Base-by-base conservation (phyloP, 2,888 invertebrate genomes). In the Coremacera marginata region DNA sequence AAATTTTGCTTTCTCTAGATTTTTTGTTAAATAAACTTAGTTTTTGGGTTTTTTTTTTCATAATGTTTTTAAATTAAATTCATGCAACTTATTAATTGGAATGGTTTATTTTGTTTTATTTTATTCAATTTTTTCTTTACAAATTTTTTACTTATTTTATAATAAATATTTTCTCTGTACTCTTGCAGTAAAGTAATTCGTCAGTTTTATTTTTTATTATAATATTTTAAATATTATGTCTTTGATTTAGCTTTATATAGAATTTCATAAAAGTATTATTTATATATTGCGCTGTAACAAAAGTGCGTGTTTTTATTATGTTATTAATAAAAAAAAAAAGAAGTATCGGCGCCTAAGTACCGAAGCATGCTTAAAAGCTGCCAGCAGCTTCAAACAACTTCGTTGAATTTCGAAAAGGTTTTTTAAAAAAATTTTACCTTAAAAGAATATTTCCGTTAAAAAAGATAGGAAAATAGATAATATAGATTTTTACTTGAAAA, bases 101-200 rank as follows among this genome's bases (percentile, higher is more conserved):
- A 37, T 65, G 3, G 1, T 79, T 63, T 76, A 71, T 8, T 60
- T 63, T 34, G 37, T 72, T 37, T 27, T 79, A 72, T 80, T 34
- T 81, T 80, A 75, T 76, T 78, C 16, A 3, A 27, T 55, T 76
- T 71, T n/a, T 55, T 9, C 68, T 73, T 68, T 67, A 67, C 68
- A 73, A 65, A 25, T 65, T 14, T 60, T 65, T 14, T 60, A 27
- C 27, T 60, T 27, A 55, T 31, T 16, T 44, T 72, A 55, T 44
- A 25, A 60, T 73, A 25, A 55, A 68, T 68, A 49, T 67, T 78
- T 77, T 79, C 76, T 81, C 78, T 80, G 77, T 81, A 80, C 77
- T 81, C 78, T 79, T 79, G 70, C 77, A 74, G 79, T 81, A 81
- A 81, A 81, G 81, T 81, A 81, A 81, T 80, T 81, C 81, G 81